phyloP scores from a whole-genome alignment of 2,888 invertebrate species.

The Blera fallax region DNA sequence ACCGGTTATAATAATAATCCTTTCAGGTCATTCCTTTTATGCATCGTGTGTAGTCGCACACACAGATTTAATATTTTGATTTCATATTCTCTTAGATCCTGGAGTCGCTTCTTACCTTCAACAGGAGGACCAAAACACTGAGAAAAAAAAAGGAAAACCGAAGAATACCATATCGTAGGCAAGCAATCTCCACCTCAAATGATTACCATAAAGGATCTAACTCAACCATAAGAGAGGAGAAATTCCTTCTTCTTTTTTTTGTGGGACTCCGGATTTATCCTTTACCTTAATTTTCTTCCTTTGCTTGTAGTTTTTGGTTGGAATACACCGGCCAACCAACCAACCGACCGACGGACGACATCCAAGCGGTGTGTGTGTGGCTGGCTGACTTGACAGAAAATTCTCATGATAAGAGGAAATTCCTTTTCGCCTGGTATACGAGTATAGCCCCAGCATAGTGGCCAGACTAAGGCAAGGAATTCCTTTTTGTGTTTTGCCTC shows the following conservation, averaged over 20 bases:
- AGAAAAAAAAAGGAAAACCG: not conserved
- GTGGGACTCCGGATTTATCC: slow-evolving; percentile 36
- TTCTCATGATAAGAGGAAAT: slow-evolving; percentile 57
- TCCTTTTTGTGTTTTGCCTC: slow-evolving; percentile 58
- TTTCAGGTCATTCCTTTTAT: slow-evolving; percentile 35
- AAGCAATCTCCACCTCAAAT: slow-evolving; percentile 61
- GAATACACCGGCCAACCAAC: not conserved
- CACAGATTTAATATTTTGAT: slow-evolving; percentile 68
- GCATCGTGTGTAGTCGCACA: slow-evolving; percentile 2
- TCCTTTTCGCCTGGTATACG: not conserved
- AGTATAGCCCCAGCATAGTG: not conserved
- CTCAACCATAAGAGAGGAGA: slow-evolving; percentile 54
- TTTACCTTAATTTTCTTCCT: slow-evolving; percentile 55
- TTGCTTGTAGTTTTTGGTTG: not conserved
- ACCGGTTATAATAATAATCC: slow-evolving; percentile 61
- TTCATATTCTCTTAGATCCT: slow-evolving; percentile 35
- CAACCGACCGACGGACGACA: not conserved
- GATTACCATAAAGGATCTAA: slow-evolving; percentile 66
- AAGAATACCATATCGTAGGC: slow-evolving; percentile 38
- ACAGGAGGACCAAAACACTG: not conserved
- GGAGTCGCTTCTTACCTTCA: not conserved
- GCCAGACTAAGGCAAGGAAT: slow-evolving; percentile 27
- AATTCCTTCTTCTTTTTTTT: slow-evolving; percentile 24
- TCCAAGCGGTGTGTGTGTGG: not conserved
- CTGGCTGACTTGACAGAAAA: slow-evolving; percentile 63